phyloP scores from a whole-genome alignment of 2,113 vertebrate species.

The Hyperoodon ampullatus region DNA sequence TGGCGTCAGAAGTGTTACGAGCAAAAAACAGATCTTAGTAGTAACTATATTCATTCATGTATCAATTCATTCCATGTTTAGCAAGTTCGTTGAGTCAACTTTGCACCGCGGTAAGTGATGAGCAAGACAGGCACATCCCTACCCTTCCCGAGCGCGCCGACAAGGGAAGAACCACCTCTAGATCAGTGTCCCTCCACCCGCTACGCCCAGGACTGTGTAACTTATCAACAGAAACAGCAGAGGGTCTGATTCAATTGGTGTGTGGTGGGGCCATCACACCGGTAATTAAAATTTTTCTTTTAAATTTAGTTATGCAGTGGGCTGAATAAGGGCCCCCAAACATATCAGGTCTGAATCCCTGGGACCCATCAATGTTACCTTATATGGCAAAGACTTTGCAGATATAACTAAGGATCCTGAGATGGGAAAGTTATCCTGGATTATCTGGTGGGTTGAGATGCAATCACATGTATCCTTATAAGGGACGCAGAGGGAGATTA shows the following conservation, averaged over 20 bases:
- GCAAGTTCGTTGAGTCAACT: background rate
- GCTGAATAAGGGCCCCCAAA: background rate
- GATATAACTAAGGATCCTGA: background rate
- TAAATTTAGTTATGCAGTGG: background rate
- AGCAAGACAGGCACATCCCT: background rate
- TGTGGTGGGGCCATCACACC: background rate
- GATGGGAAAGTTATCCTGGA: background rate
- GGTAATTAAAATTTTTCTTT: background rate
- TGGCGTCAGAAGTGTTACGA: background rate
- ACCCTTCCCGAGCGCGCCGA: background rate
- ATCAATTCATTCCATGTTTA: background rate
- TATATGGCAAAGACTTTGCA: background rate
- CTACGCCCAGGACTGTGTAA: background rate
- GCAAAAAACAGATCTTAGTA: background rate
- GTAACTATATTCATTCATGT: background rate
- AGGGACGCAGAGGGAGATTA: background rate
- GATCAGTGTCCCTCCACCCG: rapidly evolving
- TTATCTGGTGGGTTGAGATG: too few species aligned
- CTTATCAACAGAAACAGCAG: background rate
- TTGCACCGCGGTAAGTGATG: background rate
- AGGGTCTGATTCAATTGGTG: background rate
- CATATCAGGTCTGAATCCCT: background rate
- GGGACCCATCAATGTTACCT: background rate
- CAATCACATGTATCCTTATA: background rate
- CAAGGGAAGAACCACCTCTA: background rate